Base-by-base conservation (phyloP, 2,888 invertebrate species). In the Ommatoiulus sabulosus region DNA sequence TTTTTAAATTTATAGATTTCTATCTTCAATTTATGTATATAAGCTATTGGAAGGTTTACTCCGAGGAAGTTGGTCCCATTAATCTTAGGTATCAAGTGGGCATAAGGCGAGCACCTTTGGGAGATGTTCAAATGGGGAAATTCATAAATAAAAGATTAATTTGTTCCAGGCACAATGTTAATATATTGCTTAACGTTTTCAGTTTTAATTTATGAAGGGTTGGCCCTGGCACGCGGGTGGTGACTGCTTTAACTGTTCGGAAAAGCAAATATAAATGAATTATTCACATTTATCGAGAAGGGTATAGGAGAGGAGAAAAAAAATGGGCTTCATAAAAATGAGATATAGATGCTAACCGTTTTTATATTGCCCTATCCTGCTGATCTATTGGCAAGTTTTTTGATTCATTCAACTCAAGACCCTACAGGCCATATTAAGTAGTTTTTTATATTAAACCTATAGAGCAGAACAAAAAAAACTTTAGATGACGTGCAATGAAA, bases 41-140 rank as follows among this genome's bases (percentile, higher is more conserved):
- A 57, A 57, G 57, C 57, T 57, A 57, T 57, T 57, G 57, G 57
- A 57, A 57, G 57, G 84, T 44, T 84, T 84, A 84, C 35, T 35
- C 15, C 44, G 84, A 84, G 87, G 87, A 87, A 44, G 87, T 84
- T 84, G 44, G 44, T 87, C 17, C 46, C 87, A 87, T 87, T 87
- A 87, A 87, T 87, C 87, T 87, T 87, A 87, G 87, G 87, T 87
- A 87, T 87, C 87, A 87, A 87, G 44, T 87, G 87, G 44, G 35
- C 35, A 84, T 84, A 35, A 84, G 84, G 84, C 44, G 24, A 84
- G 84, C 43, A 84, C 84, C 84, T 84, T 84, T 84, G 84, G 84
- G 84, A 84, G 84, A 84, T 84, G 84, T 44, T 84, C 44, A 84
- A 44, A 84, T 84, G 44, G 44, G 44, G 48, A 35, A 46, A 46